A percentile compares a stretch with the other conserved stretches of the same genome.
Conservation (phyloP, 2,888 invertebrate genomes). For the Exephanes ischioxanthus region DNA sequence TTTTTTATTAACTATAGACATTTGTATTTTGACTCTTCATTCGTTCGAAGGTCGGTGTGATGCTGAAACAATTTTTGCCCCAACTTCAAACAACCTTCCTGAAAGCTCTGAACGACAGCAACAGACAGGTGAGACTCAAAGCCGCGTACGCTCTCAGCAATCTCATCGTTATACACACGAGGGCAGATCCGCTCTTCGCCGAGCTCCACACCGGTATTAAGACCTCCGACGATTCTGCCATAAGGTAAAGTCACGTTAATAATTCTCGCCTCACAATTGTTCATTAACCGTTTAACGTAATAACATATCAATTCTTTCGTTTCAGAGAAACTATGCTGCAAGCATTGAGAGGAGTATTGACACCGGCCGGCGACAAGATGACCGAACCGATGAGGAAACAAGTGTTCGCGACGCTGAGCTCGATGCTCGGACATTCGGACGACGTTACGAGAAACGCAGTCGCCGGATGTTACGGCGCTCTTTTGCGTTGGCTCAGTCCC, state of each 20-base stretch:
- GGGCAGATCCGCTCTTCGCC: constrained; percentile 97
- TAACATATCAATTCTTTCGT: constrained; percentile 16
- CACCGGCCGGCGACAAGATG: constrained; percentile 95
- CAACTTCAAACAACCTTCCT: constrained; percentile 99
- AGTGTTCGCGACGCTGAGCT: constrained; percentile 89
- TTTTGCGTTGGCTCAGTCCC: constrained; percentile 91
- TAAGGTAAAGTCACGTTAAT: constrained; percentile 85
- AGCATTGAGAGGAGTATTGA: constrained; percentile 94
- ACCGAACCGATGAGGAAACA: constrained; percentile 92
- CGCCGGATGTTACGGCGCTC: constrained; percentile 96
- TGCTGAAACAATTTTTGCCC: constrained; percentile 98
- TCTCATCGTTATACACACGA: constrained; percentile 95
- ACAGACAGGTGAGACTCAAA: constrained; percentile 94
- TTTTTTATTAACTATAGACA: no score
- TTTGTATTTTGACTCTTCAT: constrained; percentile 20
- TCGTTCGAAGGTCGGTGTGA: constrained; percentile 91
- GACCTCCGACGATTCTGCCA: constrained; percentile 92
- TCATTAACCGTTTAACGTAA: not conserved
- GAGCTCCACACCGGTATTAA: constrained; percentile 96
- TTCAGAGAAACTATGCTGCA: constrained; percentile 96
- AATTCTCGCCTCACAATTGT: not conserved
- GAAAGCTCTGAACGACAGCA: constrained; percentile 96
- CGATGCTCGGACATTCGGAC: constrained; percentile 90
- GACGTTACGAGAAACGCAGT: constrained; percentile 93
- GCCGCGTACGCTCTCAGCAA: constrained; percentile 95